Evolutionary conservation across 2,113 vertebrate species (phyloP).

Genomic region (Scytalopus superciliaris): DNA sequence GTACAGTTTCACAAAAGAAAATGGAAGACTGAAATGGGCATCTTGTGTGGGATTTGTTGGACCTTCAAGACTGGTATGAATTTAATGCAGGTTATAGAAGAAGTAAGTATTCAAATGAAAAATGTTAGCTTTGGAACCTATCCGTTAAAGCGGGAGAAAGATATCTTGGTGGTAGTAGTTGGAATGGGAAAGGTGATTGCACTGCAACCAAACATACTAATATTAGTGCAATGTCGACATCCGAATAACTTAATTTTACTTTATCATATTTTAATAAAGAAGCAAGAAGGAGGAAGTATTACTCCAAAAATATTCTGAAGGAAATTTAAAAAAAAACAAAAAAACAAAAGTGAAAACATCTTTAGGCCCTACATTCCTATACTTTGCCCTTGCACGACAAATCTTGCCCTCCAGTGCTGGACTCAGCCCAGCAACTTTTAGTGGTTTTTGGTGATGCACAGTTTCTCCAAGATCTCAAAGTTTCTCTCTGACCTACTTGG

Average conservation of each 20-base stretch:
- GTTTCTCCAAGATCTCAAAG: not conserved
- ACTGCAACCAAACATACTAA: not conserved
- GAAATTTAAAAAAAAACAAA: not conserved
- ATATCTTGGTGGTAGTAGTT: not conserved
- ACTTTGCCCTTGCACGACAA: not conserved
- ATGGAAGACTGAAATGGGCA: not conserved
- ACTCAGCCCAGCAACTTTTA: not conserved
- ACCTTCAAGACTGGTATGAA: not conserved
- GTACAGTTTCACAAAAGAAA: not conserved
- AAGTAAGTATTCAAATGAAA: not conserved
- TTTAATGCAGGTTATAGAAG: not conserved
- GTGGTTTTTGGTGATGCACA: not conserved
- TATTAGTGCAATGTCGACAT: not conserved
- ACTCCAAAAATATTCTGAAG: not conserved
- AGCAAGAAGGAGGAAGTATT: not conserved
- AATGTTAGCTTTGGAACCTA: not conserved
- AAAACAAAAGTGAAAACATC: not conserved
- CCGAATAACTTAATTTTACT: not conserved
- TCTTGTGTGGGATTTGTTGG: not conserved
- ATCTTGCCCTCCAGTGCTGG: not conserved
- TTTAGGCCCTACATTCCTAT: rapidly evolving
- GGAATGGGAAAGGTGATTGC: not conserved
- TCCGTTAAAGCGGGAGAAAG: not conserved
- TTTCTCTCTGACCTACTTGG: not conserved
- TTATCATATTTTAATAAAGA: not conserved